A percentile compares a stretch with the other conserved stretches of the same genome.
phyloP scores from a whole-genome alignment of 2,113 vertebrate genomes.

The Atlantisia rogersi region DNA sequence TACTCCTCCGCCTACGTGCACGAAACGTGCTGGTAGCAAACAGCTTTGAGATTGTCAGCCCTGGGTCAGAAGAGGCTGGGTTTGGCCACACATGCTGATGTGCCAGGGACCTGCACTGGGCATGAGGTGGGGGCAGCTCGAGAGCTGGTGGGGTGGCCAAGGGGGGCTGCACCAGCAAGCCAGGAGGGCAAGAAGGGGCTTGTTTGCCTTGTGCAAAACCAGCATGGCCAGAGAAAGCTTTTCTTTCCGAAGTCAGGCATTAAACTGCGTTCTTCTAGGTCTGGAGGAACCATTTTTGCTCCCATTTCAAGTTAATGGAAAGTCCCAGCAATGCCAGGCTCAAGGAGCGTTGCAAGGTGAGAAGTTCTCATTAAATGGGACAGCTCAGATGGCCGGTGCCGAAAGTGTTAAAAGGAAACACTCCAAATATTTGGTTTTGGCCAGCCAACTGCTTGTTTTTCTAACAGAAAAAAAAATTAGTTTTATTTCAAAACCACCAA shows the following conservation, averaged over 20 bases:
- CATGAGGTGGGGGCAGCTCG: fast-evolving
- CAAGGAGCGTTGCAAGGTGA: not conserved
- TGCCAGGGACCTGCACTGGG: fast-evolving
- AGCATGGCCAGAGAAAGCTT: not conserved
- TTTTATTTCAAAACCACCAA: slow-evolving; percentile 21
- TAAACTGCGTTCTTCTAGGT: not conserved
- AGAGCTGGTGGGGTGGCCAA: not conserved
- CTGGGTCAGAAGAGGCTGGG: not conserved
- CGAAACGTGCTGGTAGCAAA: not conserved
- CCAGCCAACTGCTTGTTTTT: slow-evolving; percentile 1
- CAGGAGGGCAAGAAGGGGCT: not conserved
- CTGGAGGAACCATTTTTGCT: not conserved
- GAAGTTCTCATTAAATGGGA: not conserved
- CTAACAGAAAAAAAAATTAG: not conserved
- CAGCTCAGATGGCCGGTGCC: not conserved
- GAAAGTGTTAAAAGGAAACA: not conserved
- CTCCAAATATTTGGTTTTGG: not conserved
- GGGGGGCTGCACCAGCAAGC: not conserved
- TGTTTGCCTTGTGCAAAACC: not conserved
- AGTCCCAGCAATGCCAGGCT: not conserved
- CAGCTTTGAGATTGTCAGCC: not conserved
- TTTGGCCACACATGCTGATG: fast-evolving
- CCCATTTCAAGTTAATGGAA: not conserved
- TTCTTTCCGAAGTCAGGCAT: not conserved
- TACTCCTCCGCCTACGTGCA: fast-evolving